phyloP scores from a whole-genome alignment of 2,797 vertebrate species.

The Oophaga sylvatica region DNA sequence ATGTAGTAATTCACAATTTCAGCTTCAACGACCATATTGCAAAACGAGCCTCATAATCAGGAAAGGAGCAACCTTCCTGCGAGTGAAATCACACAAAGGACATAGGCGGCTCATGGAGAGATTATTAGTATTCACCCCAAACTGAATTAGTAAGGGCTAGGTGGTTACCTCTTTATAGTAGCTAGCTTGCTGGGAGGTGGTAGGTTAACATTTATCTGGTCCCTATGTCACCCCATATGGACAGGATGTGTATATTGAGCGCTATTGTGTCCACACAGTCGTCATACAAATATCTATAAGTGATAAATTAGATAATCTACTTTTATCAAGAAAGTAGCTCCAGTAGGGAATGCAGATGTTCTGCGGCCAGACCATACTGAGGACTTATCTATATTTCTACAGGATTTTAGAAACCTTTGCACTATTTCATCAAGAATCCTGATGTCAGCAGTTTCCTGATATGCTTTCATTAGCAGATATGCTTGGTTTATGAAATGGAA shows the following conservation, averaged over 20 bases:
- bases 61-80: constrained; percentile 47
- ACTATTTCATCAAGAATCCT: background rate
- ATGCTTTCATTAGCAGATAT: constrained; percentile 9
- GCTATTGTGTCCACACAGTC: background rate
- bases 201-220: background rate
- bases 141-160: too few species aligned
- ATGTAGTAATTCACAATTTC: constrained; percentile 39
- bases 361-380: background rate
- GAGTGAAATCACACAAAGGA: constrained; percentile 2
- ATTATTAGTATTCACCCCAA: background rate
- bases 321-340: background rate
- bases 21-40: constrained; percentile 33
- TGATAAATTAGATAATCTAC: background rate
- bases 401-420: background rate
- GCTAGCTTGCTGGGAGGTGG: background rate
- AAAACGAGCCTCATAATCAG: constrained; percentile 35
- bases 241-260: background rate
- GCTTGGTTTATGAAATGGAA: constrained; percentile 1
- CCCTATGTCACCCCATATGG: background rate
- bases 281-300: background rate
- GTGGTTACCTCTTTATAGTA: background rate
- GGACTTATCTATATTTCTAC: constrained; percentile 2
- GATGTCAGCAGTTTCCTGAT: constrained; percentile 3
- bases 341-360: background rate
- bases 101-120: background rate